Conservation (phyloP, 2,113 vertebrate species). For the Nycticryphes semicollaris region DNA sequence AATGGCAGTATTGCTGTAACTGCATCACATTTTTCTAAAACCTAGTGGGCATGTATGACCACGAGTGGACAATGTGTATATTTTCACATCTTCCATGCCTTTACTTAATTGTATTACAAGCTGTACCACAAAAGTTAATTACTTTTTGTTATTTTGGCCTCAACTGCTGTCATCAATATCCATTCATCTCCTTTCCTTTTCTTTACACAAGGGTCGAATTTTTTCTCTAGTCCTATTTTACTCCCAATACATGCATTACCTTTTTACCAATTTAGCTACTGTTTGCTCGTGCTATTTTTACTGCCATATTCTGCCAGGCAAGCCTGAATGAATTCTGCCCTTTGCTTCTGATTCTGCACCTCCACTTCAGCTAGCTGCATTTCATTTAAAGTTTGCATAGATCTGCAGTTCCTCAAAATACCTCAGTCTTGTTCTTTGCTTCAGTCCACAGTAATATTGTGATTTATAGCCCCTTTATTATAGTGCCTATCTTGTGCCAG, state of each 20-base stretch:
- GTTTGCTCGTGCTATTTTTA: conserved; percentile 11
- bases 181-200: not conserved
- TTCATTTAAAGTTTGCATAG: conserved; percentile 20
- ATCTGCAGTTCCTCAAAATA: conserved; percentile 13
- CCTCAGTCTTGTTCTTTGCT: not conserved
- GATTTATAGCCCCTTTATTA: conserved; percentile 3
- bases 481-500: not conserved
- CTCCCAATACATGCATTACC: not conserved
- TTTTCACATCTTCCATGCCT: not conserved
- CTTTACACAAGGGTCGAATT: not conserved
- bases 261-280: not conserved
- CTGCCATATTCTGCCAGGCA: not conserved
- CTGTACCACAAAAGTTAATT: not conserved
- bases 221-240: not conserved
- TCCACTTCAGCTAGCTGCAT: not conserved
- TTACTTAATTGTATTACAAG: not conserved
- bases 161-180: not conserved
- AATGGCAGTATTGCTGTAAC: not conserved
- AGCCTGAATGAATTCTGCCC: not conserved
- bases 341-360: not conserved
- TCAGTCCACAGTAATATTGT: not conserved
- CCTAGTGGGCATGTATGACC: not conserved
- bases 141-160: not conserved
- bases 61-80: not conserved
- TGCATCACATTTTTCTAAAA: not conserved